Evolutionary conservation across 2,888 invertebrate species (phyloP).

Genomic region (Drosophila stalkeri): DNA sequence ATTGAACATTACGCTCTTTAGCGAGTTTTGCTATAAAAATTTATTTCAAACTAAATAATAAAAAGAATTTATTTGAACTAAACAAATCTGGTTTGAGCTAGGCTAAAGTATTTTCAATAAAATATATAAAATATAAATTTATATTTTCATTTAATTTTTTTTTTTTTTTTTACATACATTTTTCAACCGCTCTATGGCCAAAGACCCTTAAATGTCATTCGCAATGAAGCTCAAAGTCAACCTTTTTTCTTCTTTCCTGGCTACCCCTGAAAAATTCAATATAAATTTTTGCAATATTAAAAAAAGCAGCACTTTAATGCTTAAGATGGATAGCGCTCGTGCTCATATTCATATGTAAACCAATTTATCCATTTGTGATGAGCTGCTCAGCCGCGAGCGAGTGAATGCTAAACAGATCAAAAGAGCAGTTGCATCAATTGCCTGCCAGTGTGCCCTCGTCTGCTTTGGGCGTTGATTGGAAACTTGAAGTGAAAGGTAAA

Average conservation of each 20-base stretch:
- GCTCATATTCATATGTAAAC: not conserved
- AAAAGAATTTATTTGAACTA: not conserved
- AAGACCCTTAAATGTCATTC: not conserved
- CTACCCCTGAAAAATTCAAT: not conserved
- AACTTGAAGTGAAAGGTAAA: constrained; percentile 36
- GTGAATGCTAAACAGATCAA: constrained; percentile 56
- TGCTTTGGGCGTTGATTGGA: constrained; percentile 30
- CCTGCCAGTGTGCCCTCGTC: constrained; percentile 28
- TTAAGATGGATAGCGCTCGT: not conserved
- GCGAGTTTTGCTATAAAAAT: too few relatives aligned
- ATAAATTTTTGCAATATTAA: not conserved
- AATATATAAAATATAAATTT: not conserved
- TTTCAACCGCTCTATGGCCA: not conserved
- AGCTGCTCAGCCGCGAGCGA: constrained; percentile 36
- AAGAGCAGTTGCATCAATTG: constrained; percentile 61
- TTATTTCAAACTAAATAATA: too few relatives aligned
- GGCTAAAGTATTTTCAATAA: not conserved
- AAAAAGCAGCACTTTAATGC: not conserved
- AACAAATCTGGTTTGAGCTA: not conserved
- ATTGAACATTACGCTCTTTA: constrained; percentile 11
- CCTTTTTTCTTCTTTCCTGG: not conserved
- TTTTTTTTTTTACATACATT: too few relatives aligned
- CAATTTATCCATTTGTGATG: constrained; percentile 12
- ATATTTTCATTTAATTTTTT: not conserved
- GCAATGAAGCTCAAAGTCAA: constrained; percentile 1